Evolutionary conservation across 2,888 invertebrate genomes (phyloP).

Genomic region (Catotricha subobsoleta): DNA sequence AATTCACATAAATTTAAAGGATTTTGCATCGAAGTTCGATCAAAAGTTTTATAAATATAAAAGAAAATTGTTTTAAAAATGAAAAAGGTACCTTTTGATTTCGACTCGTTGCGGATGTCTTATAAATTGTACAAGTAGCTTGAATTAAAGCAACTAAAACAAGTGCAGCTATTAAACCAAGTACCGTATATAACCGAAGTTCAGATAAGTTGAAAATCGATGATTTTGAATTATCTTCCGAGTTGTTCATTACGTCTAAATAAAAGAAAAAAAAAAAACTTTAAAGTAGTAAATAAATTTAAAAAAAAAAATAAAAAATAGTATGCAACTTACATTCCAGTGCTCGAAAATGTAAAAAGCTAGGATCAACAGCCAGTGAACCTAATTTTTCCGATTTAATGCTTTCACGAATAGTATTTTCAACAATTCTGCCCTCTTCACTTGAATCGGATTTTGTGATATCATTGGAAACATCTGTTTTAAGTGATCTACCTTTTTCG

Average conservation of each 20-base stretch:
- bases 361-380: constrained; percentile 62
- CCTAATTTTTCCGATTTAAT: constrained; percentile 58
- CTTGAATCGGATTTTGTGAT: constrained; percentile 14
- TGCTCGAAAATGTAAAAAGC: constrained; percentile 55
- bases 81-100: constrained; percentile 44
- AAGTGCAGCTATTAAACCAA: constrained; percentile 64
- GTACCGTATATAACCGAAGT: constrained; percentile 62
- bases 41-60: neutral
- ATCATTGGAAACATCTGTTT: constrained; percentile 11
- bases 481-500: constrained; percentile 38
- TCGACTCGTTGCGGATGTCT: constrained; percentile 39
- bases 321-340: constrained; percentile 41
- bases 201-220: constrained; percentile 47
- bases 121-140: constrained; percentile 66
- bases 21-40: neutral
- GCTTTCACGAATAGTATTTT: constrained; percentile 47
- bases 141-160: constrained; percentile 64
- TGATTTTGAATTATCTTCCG: constrained; percentile 15
- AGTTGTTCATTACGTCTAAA: too few species aligned
- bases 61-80: neutral
- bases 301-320: neutral
- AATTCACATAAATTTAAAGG: too few species aligned
- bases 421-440: constrained; percentile 22
- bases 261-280: neutral
- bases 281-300: neutral